These are phyloP conservation scores for Acronicta psi DNA, from an alignment of 2,888 invertebrate species.

Conservation along the genomic window DNA sequence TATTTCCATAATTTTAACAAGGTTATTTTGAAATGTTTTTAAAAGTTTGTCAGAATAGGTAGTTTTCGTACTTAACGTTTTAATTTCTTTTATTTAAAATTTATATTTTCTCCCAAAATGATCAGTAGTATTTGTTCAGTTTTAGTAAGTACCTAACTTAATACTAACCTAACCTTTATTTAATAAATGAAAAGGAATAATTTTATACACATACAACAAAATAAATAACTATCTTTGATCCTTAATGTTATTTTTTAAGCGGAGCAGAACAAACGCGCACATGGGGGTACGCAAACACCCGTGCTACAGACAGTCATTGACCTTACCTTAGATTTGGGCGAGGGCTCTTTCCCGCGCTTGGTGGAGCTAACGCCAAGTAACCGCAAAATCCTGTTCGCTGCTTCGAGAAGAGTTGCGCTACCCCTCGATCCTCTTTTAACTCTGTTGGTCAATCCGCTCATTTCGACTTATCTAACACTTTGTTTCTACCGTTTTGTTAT, in stretches of 20 bases:
- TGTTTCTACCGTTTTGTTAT: constrained; percentile 78
- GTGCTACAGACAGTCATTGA: constrained; percentile 78
- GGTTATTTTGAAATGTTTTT: too few relatives aligned
- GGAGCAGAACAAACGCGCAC: constrained; percentile 28
- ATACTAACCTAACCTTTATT: background rate
- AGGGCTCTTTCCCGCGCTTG: constrained; percentile 89
- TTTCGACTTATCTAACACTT: constrained; percentile 84
- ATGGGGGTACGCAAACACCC: constrained; percentile 60
- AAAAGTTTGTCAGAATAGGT: too few relatives aligned
- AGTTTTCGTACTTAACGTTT: too few relatives aligned
- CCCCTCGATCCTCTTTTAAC: constrained; percentile 88
- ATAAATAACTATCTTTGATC: background rate
- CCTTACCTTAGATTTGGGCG: constrained; percentile 88
- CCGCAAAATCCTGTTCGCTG: constrained; percentile 88
- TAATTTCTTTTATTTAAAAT: too few relatives aligned
- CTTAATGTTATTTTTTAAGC: constrained; percentile 1
- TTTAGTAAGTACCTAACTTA: too few relatives aligned
- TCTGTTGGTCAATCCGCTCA: constrained; percentile 88
- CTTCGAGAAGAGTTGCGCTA: constrained; percentile 87
- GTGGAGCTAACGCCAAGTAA: constrained; percentile 86
- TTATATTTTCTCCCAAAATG: too few relatives aligned
- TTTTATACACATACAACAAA: too few relatives aligned
- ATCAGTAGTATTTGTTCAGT: too few relatives aligned
- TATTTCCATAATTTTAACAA: too few relatives aligned
- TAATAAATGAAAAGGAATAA: background rate